phyloP scores from a whole-genome alignment of 37 sponge, comb jelly and placozoan species.

The Spongilla lacustris region DNA sequence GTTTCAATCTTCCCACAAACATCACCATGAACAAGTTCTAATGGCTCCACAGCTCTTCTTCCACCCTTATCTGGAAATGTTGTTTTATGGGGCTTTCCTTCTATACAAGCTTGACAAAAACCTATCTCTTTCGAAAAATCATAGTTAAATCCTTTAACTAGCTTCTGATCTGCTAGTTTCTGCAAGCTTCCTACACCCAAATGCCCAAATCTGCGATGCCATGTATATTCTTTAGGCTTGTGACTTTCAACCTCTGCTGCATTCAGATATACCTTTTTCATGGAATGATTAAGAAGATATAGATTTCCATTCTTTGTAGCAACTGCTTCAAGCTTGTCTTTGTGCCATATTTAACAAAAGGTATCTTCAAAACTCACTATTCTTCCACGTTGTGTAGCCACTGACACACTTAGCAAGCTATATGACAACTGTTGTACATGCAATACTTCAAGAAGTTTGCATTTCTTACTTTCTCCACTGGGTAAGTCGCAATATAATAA shows the following conservation, averaged over 20 bases:
- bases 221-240: slow-evolving; percentile 26
- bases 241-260: slow-evolving; percentile 11
- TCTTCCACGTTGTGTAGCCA: slow-evolving; percentile 33
- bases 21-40: slow-evolving; percentile 49
- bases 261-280: background rate
- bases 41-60: slow-evolving; percentile 23
- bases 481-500: slow-evolving; percentile 19
- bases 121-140: slow-evolving; percentile 27
- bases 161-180: slow-evolving; percentile 29
- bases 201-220: slow-evolving; percentile 67
- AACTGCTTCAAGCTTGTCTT: slow-evolving; percentile 24
- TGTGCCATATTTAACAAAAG: slow-evolving; percentile 31
- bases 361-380: slow-evolving; percentile 32
- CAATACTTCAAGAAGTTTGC: slow-evolving; percentile 50
- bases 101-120: slow-evolving; percentile 54
- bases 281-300: slow-evolving; percentile 36
- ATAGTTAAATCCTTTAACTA: slow-evolving; percentile 51
- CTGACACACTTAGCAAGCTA: slow-evolving; percentile 50
- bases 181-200: slow-evolving; percentile 35
- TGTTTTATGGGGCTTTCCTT: slow-evolving; percentile 51
- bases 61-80: slow-evolving; percentile 15
- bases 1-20: slow-evolving; percentile 55
- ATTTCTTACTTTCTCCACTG: slow-evolving; percentile 32
- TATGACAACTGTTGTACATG: slow-evolving; percentile 47
- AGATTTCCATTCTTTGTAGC: slow-evolving; percentile 57